Base-by-base conservation (phyloP, 1,140 invertebrate species). In the Heliconius hermathena region DNA sequence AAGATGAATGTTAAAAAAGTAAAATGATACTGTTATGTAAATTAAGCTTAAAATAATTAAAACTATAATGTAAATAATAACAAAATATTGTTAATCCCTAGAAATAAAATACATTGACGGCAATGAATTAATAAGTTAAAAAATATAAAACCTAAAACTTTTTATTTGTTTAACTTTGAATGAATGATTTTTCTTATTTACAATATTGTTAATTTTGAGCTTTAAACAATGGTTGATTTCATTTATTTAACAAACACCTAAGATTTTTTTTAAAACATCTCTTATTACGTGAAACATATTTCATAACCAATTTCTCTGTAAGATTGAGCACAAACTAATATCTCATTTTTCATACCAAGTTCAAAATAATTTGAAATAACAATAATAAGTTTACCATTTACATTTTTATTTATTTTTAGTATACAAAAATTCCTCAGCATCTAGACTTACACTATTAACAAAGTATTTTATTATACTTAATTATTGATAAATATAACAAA, bases 361-460 rank as follows among this genome's bases (percentile, higher is more conserved):
- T 29, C 13, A 66, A 29, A 66, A 66, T 66, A 66, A n/a, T 60
- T 66, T 16, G 11, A 66, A 11, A 57, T 57, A 22, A 57, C n/a
- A 66, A 66, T 66, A 29, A 66, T 29, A 66, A 26, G 3, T 22
- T 66, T 66, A 29, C 22, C 22, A n/a, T 66, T 66, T 66, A 66
- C 11, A 29, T 29, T n/a, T 66, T 66, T 66, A 16, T 66, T n/a
- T 60, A 60, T 13, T 66, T 66, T 29, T 66, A 66, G 9, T 66
- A 26, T 66, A 66, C 60, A 66, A 66, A 66, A 66, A 16, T n/a
- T n/a, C 49, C 60, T 73, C 78, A 74, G 57, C 41, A 52, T 76
- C 75, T 79, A 79, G 73, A 79, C 73, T 79, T 79, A 79, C 78
- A 75, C 49, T 74, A 66, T 66, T 29, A 72, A 72, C 33, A 72